Evolutionary conservation across 2,888 invertebrate species (phyloP).

Genomic region (Bruchidius siliquastri): DNA sequence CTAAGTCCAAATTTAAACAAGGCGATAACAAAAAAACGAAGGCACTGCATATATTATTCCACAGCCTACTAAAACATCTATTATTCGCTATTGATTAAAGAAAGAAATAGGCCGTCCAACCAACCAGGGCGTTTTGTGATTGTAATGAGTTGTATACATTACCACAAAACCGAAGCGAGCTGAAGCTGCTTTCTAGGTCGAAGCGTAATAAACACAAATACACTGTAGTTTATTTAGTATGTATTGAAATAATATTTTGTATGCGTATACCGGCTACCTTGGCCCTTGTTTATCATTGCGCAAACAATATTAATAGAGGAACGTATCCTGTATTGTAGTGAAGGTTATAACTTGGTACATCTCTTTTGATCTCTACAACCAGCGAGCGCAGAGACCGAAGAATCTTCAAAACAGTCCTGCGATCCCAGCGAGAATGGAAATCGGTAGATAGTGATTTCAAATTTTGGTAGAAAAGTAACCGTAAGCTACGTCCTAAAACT

Average conservation of each 20-base stretch:
- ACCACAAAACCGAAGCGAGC: neutral
- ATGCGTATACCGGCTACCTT: neutral
- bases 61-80: too few relatives aligned
- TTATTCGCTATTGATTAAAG: neutral
- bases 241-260: neutral
- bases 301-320: neutral
- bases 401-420: too few relatives aligned
- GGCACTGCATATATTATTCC: neutral
- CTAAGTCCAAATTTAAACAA: neutral
- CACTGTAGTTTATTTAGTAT: neutral
- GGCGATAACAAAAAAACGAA: neutral
- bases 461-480: too few relatives aligned
- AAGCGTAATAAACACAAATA: neutral
- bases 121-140: neutral
- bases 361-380: too few relatives aligned
- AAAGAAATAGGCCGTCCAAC: neutral
- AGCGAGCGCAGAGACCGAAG: too few relatives aligned
- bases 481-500: too few relatives aligned
- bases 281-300: neutral
- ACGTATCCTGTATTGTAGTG: neutral
- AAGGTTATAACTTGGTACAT: neutral
- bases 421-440: too few relatives aligned
- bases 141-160: neutral
- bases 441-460: too few relatives aligned
- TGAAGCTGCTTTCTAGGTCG: neutral